A percentile compares a stretch with the other conserved stretches of the same genome.
Conservation (phyloP, 2,888 invertebrate genomes). For the Eudasyphora cyanicolor region DNA sequence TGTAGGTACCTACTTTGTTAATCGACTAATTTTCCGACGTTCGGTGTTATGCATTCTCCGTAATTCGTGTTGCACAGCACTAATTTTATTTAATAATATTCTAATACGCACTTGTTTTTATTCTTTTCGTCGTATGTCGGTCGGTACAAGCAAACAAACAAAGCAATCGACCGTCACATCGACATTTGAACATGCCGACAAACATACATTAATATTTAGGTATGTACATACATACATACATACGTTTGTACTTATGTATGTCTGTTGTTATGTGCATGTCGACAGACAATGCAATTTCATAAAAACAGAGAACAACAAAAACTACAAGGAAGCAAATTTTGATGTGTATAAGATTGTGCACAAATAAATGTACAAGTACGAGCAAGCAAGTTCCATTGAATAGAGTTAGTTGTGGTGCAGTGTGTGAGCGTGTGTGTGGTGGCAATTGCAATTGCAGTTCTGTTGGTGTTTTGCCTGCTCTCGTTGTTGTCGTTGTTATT, state of each 20-base stretch:
- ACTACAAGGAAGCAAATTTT: conserved; percentile 52
- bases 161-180: background rate
- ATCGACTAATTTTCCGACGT: background rate
- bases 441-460: conserved; percentile 24
- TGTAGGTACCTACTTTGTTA: conserved; percentile 9
- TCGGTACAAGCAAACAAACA: conserved; percentile 26
- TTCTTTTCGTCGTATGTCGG: background rate
- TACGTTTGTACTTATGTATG: too few relatives aligned
- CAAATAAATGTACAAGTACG: conserved; percentile 27
- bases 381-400: background rate
- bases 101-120: conserved; percentile 60
- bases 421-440: background rate
- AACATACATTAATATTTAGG: too few relatives aligned
- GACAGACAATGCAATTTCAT: conserved; percentile 57
- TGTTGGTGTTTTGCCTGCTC: background rate
- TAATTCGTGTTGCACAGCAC: conserved; percentile 23
- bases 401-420: background rate
- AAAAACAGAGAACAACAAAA: conserved; percentile 37
- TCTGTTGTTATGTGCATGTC: too few relatives aligned
- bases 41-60: too few relatives aligned
- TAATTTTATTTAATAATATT: conserved; percentile 58
- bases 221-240: too few relatives aligned
- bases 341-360: conserved; percentile 17
- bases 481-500: background rate
- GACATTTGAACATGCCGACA: background rate